Evolutionary conservation across 2,888 invertebrate genomes (phyloP).

Genomic region (Ennomos quercinarius): DNA sequence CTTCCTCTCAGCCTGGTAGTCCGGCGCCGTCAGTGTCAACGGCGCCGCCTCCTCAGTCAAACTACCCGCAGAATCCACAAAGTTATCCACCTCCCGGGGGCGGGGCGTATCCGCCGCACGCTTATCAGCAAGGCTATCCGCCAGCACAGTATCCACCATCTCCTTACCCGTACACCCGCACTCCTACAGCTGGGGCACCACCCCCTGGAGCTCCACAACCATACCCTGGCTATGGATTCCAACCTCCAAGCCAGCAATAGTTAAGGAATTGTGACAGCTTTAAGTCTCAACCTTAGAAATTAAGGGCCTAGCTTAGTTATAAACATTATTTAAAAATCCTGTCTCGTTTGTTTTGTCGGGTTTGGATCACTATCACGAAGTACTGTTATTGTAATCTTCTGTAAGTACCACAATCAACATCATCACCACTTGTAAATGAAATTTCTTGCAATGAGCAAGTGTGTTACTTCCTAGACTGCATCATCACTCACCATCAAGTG

Average conservation of each 20-base stretch:
- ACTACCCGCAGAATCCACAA: constrained; percentile 84
- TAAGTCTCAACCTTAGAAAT: constrained; percentile 1
- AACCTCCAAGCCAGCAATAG: constrained; percentile 89
- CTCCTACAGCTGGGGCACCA: constrained; percentile 87
- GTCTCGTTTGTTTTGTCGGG: not conserved
- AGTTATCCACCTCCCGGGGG: constrained; percentile 70
- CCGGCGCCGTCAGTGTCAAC: constrained; percentile 80
- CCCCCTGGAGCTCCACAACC: constrained; percentile 90
- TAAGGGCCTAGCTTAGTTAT: too few species aligned
- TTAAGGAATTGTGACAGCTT: constrained; percentile 41
- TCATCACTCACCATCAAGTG: too few species aligned
- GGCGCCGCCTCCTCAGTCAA: constrained; percentile 84
- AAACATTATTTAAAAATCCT: too few species aligned
- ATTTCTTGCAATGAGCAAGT: too few species aligned
- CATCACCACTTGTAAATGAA: too few species aligned
- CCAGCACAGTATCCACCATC: constrained; percentile 85
- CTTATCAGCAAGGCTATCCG: constrained; percentile 81
- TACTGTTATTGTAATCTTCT: too few species aligned
- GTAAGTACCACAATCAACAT: too few species aligned
- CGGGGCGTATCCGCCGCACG: constrained; percentile 81
- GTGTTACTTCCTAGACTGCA: too few species aligned
- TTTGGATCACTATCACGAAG: not conserved
- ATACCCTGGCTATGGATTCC: constrained; percentile 92
- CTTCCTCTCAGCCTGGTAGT: constrained; percentile 83
- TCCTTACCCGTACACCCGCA: constrained; percentile 84